Base-by-base conservation (phyloP, 2,888 invertebrate genomes). In the Pterobdella sp. region DNA sequence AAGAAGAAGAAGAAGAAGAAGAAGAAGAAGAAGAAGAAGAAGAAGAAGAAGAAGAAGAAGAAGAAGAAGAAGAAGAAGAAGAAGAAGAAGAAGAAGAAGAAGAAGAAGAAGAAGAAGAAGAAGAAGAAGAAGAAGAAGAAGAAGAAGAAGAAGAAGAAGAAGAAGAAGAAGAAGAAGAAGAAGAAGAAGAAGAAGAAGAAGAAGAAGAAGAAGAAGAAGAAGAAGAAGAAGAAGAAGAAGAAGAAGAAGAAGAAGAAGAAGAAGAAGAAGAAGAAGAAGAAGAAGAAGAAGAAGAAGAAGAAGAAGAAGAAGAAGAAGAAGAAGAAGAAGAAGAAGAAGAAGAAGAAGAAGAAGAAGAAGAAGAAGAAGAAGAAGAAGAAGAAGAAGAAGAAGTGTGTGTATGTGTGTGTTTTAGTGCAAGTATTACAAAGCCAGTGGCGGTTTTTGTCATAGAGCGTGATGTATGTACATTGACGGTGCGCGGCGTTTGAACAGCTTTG, bases 121-220 rank as follows among this genome's bases (percentile, higher is more conserved):
- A 67, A n/a, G 35, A 67, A 10, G 67, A 34, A 34, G 31, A 32
- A 10, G 35, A 67, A 10, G 31, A 29, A 7, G 31, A 67, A n/a
- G 31, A 34, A 10, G 31, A 67, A 32, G 67, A 67, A n/a, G 35
- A 31, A 32, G 22, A 67, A 10, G 31, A 31, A 32, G 67, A 67
- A 32, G 31, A 31, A 32, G 67, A 67, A 34, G 31, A 67, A 32
- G 67, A 63, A 7, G 63, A 29, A 32, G 67, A 67, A 18, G 31
- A 67, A 34, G 31, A 34, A 32, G 67, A 67, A 34, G 35, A 18
- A 32, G 18, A 67, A n/a, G 35, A 67, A 32, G 67, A 67, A n/a
- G 31, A 34, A 32, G 31, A 67, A 10, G 35, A 67, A 10, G 35
- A 67, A 32, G 31, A 34, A 34, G 31, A 67, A 32, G 67, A 67